A percentile compares a stretch with the other conserved stretches of the same genome.
These are phyloP conservation scores for Ceryle rudis DNA, from an alignment of 2,797 vertebrate species.

Conservation along the genomic window DNA sequence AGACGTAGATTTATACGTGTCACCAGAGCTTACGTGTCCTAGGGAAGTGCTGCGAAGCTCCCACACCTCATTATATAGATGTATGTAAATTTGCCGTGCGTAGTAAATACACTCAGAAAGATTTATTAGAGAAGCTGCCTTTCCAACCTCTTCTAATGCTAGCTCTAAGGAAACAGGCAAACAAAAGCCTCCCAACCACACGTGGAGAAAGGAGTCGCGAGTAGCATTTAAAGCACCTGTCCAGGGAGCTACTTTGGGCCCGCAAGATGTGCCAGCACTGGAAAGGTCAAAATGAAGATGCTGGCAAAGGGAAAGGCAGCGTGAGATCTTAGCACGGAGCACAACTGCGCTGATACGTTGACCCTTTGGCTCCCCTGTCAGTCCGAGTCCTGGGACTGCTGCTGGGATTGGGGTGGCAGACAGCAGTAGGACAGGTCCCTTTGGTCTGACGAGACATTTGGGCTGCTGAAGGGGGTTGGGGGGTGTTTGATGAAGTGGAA, in stretches of 20 bases:
- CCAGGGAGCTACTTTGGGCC: slow-evolving; percentile 24
- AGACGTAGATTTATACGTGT: background rate
- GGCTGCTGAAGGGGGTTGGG: background rate
- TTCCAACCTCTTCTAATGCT: background rate
- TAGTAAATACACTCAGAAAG: background rate
- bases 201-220: background rate
- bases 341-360: background rate
- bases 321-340: slow-evolving; percentile 1
- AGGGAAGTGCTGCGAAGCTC: background rate
- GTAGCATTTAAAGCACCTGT: slow-evolving; percentile 25
- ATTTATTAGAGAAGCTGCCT: slow-evolving; percentile 15
- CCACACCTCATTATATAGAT: background rate
- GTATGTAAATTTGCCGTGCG: background rate
- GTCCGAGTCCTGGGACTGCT: background rate
- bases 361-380: background rate
- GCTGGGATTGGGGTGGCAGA: background rate
- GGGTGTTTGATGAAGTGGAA: background rate
- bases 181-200: background rate
- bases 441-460: background rate
- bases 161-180: slow-evolving; percentile 15
- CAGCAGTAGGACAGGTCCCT: background rate
- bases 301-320: background rate
- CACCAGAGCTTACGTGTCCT: background rate
- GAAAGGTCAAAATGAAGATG: slow-evolving; percentile 57
- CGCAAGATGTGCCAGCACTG: background rate